These are phyloP conservation scores for Halocynthia roretzi DNA, from an alignment of 23 tunicate genomes.

Conservation along the genomic window DNA sequence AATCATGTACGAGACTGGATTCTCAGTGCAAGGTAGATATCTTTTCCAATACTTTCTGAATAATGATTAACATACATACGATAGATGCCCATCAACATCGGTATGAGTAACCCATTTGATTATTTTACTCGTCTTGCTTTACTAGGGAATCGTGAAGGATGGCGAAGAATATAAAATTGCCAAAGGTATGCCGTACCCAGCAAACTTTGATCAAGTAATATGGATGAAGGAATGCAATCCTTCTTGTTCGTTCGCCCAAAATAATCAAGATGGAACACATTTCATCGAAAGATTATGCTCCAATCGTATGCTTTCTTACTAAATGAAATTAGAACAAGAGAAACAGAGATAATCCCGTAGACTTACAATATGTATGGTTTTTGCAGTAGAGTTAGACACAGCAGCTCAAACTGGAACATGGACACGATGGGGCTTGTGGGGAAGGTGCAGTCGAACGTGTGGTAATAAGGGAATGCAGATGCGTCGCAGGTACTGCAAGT, in stretches of 20 bases:
- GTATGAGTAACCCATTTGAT: background rate
- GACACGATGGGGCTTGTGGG: slow-evolving; percentile 58
- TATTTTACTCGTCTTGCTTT: background rate
- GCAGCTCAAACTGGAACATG: slow-evolving; percentile 8
- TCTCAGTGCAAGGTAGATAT: too few species aligned
- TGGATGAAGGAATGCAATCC: slow-evolving; percentile 25
- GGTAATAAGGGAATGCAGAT: slow-evolving; percentile 38
- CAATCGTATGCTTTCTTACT: background rate
- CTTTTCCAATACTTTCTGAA: too few species aligned
- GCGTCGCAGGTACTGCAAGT: slow-evolving; percentile 30
- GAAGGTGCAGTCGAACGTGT: slow-evolving; percentile 57
- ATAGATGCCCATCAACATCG: background rate
- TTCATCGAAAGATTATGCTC: slow-evolving; percentile 1
- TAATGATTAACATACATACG: too few species aligned
- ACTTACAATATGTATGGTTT: too few species aligned
- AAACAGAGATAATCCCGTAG: background rate
- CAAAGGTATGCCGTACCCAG: slow-evolving; percentile 4
- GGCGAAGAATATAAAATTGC: background rate
- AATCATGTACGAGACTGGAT: too few species aligned
- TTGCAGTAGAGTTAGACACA: too few species aligned
- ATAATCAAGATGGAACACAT: background rate
- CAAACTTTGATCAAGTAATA: background rate
- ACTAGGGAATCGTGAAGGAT: background rate
- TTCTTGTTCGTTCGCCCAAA: background rate
- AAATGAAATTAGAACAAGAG: background rate